A percentile compares a stretch with the other conserved stretches of the same genome.
Conservation (phyloP, 30 jellyfish, hydroid and myxozoan genomes). For the Turritopsis rubra region DNA sequence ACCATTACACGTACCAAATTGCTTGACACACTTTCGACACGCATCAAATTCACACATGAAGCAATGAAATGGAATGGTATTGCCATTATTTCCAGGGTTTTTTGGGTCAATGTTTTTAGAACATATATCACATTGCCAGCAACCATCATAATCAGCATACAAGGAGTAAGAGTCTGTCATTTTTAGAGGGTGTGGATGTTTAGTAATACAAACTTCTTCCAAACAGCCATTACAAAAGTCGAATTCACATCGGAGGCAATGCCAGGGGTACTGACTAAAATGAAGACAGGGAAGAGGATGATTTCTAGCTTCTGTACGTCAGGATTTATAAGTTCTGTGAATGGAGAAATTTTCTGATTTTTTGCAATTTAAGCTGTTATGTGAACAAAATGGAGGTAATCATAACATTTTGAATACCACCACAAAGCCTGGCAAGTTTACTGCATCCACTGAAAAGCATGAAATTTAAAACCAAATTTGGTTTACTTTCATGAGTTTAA, state of each 20-base stretch:
- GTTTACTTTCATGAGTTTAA: too few species aligned
- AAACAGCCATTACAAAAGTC: constrained; percentile 33
- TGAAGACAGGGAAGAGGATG: background rate
- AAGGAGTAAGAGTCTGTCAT: constrained; percentile 65
- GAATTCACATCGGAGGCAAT: constrained; percentile 37
- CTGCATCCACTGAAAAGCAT: too few species aligned
- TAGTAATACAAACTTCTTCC: constrained; percentile 13
- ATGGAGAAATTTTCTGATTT: too few species aligned
- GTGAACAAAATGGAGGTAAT: too few species aligned
- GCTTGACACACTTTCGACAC: constrained; percentile 33
- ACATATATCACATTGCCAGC: constrained; percentile 93
- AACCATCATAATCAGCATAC: constrained; percentile 54
- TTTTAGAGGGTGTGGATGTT: constrained; percentile 68
- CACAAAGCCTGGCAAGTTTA: too few species aligned
- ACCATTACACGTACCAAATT: background rate
- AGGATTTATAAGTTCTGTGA: too few species aligned
- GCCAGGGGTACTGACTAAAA: constrained; percentile 36
- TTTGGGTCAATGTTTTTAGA: background rate
- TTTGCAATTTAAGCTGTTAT: too few species aligned
- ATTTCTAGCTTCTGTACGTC: background rate
- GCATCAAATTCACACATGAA: constrained; percentile 37
- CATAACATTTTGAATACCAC: too few species aligned
- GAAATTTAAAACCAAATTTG: too few species aligned
- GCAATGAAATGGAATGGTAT: constrained; percentile 60
- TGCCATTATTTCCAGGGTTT: too few species aligned